A percentile compares a stretch with the other conserved stretches of the same genome.
phyloP scores from a whole-genome alignment of 2,888 invertebrate genomes.

The Pristionchus arcanus region DNA sequence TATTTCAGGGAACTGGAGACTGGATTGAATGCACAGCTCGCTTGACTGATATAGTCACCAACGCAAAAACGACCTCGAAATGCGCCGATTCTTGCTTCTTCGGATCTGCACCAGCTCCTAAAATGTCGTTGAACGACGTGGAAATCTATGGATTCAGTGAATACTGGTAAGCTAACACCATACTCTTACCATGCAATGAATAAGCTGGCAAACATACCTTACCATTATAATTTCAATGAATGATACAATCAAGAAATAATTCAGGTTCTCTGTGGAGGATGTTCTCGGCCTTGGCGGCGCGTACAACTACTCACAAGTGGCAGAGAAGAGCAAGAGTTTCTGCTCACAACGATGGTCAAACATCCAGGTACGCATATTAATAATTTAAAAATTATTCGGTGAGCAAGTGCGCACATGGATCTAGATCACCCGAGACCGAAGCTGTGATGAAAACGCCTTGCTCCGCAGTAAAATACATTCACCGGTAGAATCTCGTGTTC shows the following conservation, averaged over 20 bases:
- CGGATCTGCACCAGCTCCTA: slow-evolving; percentile 73
- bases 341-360: slow-evolving; percentile 73
- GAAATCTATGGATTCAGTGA: slow-evolving; percentile 76
- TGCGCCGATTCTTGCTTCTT: slow-evolving; percentile 72
- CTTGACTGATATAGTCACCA: slow-evolving; percentile 64
- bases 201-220: too few species aligned
- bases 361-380: slow-evolving; percentile 66
- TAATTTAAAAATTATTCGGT: too few species aligned
- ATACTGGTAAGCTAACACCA: slow-evolving; percentile 58
- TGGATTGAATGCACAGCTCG: slow-evolving; percentile 72
- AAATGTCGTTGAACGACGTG: slow-evolving; percentile 68
- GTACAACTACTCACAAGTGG: slow-evolving; percentile 72
- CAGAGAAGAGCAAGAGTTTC: slow-evolving; percentile 70
- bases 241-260: neutral
- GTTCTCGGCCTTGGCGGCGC: slow-evolving; percentile 75
- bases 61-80: slow-evolving; percentile 56
- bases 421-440: too few species aligned
- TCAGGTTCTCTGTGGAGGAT: slow-evolving; percentile 73
- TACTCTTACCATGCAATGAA: too few species aligned
- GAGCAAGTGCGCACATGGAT: too few species aligned
- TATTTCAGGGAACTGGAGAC: slow-evolving; percentile 75
- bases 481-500: too few species aligned
- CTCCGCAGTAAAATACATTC: too few species aligned
- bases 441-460: too few species aligned
- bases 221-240: too few species aligned